Conservation (phyloP, 1,140 invertebrate genomes). For the Drosophila baimaii region DNA sequence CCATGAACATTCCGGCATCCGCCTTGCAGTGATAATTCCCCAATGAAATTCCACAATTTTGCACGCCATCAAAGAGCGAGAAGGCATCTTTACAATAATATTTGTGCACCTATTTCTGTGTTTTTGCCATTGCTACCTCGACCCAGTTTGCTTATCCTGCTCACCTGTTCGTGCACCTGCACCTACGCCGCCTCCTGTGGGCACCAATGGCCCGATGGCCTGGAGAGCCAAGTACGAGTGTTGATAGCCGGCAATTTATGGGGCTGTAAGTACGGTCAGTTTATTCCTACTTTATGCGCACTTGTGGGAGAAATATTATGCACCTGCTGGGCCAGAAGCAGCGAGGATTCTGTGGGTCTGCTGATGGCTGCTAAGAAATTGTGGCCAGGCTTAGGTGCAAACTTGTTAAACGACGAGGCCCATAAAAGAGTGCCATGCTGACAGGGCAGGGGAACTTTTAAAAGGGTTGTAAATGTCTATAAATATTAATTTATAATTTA, state of each 20-base stretch:
- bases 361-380: slow-evolving; percentile 21
- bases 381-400: slow-evolving; percentile 5
- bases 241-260: slow-evolving; percentile 56
- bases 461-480: background rate
- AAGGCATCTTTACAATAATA: slow-evolving; percentile 21
- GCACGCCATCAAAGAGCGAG: slow-evolving; percentile 20
- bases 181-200: background rate
- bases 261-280: slow-evolving; percentile 46
- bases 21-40: slow-evolving; percentile 36
- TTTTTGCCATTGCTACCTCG: slow-evolving; percentile 23
- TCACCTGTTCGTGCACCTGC: slow-evolving; percentile 8
- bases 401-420: slow-evolving; percentile 6
- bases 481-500: background rate
- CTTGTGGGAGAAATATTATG: slow-evolving; percentile 35
- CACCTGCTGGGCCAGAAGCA: slow-evolving; percentile 34
- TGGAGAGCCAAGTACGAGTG: slow-evolving; percentile 16
- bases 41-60: slow-evolving; percentile 38
- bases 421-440: background rate
- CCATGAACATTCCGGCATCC: slow-evolving; percentile 28
- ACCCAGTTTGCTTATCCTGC: slow-evolving; percentile 38
- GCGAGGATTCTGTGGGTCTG: slow-evolving; percentile 2
- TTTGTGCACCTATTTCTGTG: slow-evolving; percentile 29
- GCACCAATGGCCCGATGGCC: background rate
- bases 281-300: slow-evolving; percentile 45
- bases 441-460: background rate